Base-by-base conservation (phyloP, 1,140 invertebrate species). In the Camponotus vicinus region DNA sequence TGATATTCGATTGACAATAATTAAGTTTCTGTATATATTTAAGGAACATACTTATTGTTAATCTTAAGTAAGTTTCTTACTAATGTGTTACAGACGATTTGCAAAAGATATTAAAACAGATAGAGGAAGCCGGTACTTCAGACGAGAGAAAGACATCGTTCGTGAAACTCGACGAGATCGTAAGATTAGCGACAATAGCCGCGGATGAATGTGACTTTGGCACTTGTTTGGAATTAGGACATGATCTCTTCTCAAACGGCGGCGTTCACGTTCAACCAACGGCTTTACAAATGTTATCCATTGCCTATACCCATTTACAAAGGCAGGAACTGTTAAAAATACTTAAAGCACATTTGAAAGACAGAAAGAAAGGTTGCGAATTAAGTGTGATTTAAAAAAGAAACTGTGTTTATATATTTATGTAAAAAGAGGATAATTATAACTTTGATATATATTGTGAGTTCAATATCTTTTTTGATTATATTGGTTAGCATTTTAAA, bases 161-260 rank as follows among this genome's bases (percentile, higher is more conserved):
- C 86, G 96, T 95, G 80, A 96, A 97, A 9, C 92, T 99, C 4
- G 97, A 98, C 88, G 97, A 97, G 89, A 94, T 98, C 9, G 96
- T 98, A 40, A 98, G 97, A 55, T 96, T 96, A 90, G 97, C 98
- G 8, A 98, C 97, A 92, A 98, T 98, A 94, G 98, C 98, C 2
- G 97, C 97, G 86, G 98, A 99, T 94, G 98, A 99, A 94, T 98
- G 98, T 93, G 98, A 99, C 94, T 99, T 98, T 95, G 98, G 98
- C 0, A 98, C 98, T 70, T 97, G 98, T 6, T 92, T 99, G 2
- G 98, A 99, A 95, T 95, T 98, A 40, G 98, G 98, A 45, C 42
- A 40, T 40, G 37, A 40, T 94, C 93, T 99, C 21, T 98, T 99
- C 92, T 97, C 96, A 84, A 97, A 96, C 91, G 98, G 98, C 0